Percentiles rank a stretch among this genome's conserved stretches.
Evolutionary conservation across 2,797 vertebrate species (phyloP).

Genomic region (Gymnopithys bicolor): DNA sequence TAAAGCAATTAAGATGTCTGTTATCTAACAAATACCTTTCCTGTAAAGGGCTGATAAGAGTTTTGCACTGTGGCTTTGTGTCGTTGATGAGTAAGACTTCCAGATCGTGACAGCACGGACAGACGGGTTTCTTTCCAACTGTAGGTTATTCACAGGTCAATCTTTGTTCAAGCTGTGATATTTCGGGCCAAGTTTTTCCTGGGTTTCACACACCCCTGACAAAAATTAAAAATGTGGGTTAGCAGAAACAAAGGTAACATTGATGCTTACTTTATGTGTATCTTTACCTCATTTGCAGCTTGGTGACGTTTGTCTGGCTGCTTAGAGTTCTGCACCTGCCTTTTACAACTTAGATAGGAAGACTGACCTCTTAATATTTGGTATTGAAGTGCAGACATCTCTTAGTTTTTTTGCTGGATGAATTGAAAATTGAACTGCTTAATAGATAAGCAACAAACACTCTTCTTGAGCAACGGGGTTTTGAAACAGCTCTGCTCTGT

Average conservation of each 20-base stretch:
- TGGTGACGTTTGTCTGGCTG: not conserved
- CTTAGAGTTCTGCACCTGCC: not conserved
- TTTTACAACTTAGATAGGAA: not conserved
- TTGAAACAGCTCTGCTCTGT: not conserved
- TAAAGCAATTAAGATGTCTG: not conserved
- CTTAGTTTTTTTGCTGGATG: not conserved
- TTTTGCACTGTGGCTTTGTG: not conserved
- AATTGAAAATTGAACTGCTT: not conserved
- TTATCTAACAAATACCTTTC: not conserved
- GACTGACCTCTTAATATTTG: not conserved
- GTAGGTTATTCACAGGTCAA: not conserved
- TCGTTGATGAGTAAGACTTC: not conserved
- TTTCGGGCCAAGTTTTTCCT: not conserved
- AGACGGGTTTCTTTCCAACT: not conserved
- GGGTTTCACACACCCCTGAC: not conserved
- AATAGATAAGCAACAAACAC: not conserved
- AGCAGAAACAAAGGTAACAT: not conserved
- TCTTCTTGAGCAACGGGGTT: not conserved
- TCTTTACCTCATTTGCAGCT: not conserved
- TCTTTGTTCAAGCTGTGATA: not conserved
- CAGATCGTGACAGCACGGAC: not conserved
- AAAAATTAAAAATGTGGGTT: not conserved
- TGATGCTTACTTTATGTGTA: not conserved
- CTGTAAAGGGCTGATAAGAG: not conserved
- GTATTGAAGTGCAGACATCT: fast-evolving